Base-by-base conservation (phyloP, 2,797 vertebrate species). In the Sylvilagus floridanus region DNA sequence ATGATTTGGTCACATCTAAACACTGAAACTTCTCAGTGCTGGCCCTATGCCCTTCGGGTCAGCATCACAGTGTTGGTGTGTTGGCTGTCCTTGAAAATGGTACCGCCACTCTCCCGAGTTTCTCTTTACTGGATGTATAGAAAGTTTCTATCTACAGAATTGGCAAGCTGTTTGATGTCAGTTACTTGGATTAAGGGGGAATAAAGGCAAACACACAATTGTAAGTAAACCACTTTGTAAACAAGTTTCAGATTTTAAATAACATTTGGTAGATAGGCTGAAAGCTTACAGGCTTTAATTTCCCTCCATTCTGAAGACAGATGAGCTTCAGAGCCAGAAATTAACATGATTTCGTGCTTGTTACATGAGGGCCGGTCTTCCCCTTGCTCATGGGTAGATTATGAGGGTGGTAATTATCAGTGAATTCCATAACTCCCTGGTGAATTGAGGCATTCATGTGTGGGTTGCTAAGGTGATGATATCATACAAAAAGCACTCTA, bases 401-500 rank as follows among this genome's bases (percentile, higher is more conserved):
- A 32, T 68, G 66, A 76, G 79, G 30, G 35, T 73, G 37, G 47
- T 62, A 75, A 81, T 37, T 84, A 50, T 17, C 77, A 75, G 54
- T 83, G 73, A 62, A 85, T 92, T 96, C 73, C 22, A 0, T 85
- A 93, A 88, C 24, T 96, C 88, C 79, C 75, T 76, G 26, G 65
- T 76, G 50, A 90, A 37, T 63, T 89, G 82, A 54, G 73, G 71
- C 63, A 88, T 91, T 88, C 83, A 21, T 75, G 47, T 72, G 50
- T 77, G 50, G n/a, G 14, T 91, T 91, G 72, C 86, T 94, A 54
- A 92, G 50, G 54, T 69, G 50, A 89, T 91, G 68, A 86, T 68
- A 66, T 91, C 90, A 77, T 62, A 76, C 5, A 66, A 68, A 94
- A 90, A 95, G 65, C 47, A 77, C 47, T 71, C n/a, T 72, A 9